Percentiles rank a stretch among this genome's conserved stretches.
Evolutionary conservation across 2,797 vertebrate genomes (phyloP).

Genomic region (Mus minutoides): DNA sequence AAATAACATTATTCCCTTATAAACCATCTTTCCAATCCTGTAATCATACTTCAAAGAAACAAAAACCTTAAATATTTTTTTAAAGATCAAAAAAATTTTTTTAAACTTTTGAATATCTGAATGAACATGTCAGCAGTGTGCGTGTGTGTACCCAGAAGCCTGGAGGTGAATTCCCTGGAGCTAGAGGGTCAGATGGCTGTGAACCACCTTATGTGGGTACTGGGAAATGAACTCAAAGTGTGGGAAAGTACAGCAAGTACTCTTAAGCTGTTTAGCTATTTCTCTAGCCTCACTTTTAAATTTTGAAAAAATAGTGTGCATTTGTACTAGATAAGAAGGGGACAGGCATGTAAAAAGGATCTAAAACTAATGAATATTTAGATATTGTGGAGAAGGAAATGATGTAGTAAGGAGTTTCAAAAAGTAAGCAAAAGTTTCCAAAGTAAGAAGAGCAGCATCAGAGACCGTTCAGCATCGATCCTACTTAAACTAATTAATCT

Average conservation of each 20-base stretch:
- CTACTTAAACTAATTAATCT: background rate
- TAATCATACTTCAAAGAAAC: background rate
- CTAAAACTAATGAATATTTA: background rate
- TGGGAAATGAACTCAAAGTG: background rate
- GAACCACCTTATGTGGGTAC: background rate
- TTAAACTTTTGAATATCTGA: background rate
- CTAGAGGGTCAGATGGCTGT: background rate
- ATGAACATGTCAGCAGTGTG: background rate
- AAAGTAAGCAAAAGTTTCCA: background rate
- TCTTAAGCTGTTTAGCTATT: background rate
- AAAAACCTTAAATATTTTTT: slow-evolving; percentile 8
- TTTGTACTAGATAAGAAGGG: background rate
- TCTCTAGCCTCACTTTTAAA: background rate
- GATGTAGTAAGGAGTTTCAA: background rate
- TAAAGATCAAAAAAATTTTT: background rate
- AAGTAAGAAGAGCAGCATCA: background rate
- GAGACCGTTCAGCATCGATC: background rate
- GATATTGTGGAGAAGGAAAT: background rate
- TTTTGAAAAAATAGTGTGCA: background rate
- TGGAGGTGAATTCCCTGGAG: background rate
- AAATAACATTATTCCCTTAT: background rate
- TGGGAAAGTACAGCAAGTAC: background rate
- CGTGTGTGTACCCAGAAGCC: background rate
- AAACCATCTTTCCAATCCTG: background rate
- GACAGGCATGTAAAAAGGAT: background rate